phyloP scores from a whole-genome alignment of 2,888 invertebrate species.

The Drosophila atripex region DNA sequence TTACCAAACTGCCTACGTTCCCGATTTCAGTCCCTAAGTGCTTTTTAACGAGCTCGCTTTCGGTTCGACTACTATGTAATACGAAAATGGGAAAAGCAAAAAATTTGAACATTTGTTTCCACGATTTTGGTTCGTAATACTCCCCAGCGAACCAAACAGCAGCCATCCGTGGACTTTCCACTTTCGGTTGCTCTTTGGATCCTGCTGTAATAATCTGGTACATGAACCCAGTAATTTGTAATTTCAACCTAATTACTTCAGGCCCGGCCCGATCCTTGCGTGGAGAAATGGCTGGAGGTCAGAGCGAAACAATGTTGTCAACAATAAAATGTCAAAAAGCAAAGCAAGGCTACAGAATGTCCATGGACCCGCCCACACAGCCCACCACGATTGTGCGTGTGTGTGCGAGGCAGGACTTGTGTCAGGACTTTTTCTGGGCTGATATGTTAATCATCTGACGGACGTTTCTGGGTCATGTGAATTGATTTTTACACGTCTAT shows the following conservation, averaged over 20 bases:
- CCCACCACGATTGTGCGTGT: slow-evolving; percentile 14
- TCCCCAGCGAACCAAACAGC: slow-evolving; percentile 56
- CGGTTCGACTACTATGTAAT: slow-evolving; percentile 32
- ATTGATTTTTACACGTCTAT: slow-evolving; percentile 43
- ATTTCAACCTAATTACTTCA: slow-evolving; percentile 80
- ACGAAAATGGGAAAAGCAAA: slow-evolving; percentile 19
- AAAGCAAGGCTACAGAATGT: slow-evolving; percentile 65
- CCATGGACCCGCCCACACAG: slow-evolving; percentile 64
- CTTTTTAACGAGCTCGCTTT: slow-evolving; percentile 73
- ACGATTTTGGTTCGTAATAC: slow-evolving; percentile 8
- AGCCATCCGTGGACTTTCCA: slow-evolving; percentile 38
- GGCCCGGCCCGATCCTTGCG: slow-evolving; percentile 8
- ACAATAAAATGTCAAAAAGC: slow-evolving; percentile 71
- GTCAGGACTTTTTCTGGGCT: slow-evolving; percentile 41
- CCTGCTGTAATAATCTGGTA: slow-evolving; percentile 75
- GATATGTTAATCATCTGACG: slow-evolving; percentile 70
- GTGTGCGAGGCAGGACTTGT: slow-evolving; percentile 31
- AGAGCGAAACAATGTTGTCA: slow-evolving; percentile 67
- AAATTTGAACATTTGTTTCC: slow-evolving; percentile 30
- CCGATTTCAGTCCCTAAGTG: slow-evolving; percentile 64
- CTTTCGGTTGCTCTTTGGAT: slow-evolving; percentile 47
- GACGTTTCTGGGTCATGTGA: slow-evolving; percentile 64
- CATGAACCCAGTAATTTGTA: slow-evolving; percentile 80
- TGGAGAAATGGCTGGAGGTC: slow-evolving; percentile 2
- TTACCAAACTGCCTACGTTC: slow-evolving; percentile 55